phyloP scores from a whole-genome alignment of 2,888 invertebrate species.

The Gonocerus acuteangulatus region DNA sequence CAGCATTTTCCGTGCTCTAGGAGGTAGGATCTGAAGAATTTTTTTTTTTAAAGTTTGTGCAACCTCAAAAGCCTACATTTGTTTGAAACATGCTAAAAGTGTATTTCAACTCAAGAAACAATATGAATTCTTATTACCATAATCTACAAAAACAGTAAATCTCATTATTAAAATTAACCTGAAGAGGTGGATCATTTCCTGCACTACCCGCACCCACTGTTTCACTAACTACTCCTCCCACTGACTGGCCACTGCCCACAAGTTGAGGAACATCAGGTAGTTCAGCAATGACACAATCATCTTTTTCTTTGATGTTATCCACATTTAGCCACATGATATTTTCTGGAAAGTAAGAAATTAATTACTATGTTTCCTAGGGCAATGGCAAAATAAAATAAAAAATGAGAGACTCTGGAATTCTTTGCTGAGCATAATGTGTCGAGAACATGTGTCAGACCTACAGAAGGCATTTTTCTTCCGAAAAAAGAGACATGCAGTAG shows the following conservation, averaged over 20 bases:
- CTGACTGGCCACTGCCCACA: slow-evolving; percentile 90
- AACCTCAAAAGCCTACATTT: too few relatives aligned
- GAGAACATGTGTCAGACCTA: not conserved
- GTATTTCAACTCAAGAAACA: too few relatives aligned
- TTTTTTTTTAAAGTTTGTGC: too few relatives aligned
- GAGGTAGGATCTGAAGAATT: too few relatives aligned
- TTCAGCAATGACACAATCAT: slow-evolving; percentile 67
- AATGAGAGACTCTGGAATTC: not conserved
- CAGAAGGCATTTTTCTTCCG: too few relatives aligned
- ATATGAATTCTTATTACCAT: not conserved
- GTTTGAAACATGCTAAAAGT: too few relatives aligned
- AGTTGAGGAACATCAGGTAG: slow-evolving; percentile 79
- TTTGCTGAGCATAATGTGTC: not conserved
- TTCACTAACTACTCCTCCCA: slow-evolving; percentile 90
- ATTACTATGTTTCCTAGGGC: not conserved
- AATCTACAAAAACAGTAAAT: not conserved
- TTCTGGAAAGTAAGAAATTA: slow-evolving; percentile 50
- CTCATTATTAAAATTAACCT: slow-evolving; percentile 39
- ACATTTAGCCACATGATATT: slow-evolving; percentile 94
- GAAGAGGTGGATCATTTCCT: slow-evolving; percentile 50
- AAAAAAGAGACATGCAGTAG: too few relatives aligned
- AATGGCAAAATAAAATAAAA: not conserved
- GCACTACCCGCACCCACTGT: slow-evolving; percentile 67
- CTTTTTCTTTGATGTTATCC: slow-evolving; percentile 76
- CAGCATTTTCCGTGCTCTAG: too few relatives aligned